phyloP scores from a whole-genome alignment of 2,888 invertebrate genomes.

The Eudasyphora cyanicolor region DNA sequence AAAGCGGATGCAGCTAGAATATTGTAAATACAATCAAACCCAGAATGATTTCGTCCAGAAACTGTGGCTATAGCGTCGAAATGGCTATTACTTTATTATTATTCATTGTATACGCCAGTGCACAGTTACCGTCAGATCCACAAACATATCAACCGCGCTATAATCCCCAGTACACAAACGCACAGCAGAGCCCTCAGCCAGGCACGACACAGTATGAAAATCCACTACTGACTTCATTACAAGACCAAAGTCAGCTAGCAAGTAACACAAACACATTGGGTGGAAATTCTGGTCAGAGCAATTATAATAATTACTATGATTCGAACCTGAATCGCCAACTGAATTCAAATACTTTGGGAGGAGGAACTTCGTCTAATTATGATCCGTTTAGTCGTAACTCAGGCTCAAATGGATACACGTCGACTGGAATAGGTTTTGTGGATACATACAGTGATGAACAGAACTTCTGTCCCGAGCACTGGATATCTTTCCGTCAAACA shows the following conservation, averaged over 20 bases:
- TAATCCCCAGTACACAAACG: slow-evolving; percentile 74
- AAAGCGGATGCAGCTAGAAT: background rate
- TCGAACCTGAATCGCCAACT: slow-evolving; percentile 63
- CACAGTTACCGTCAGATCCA: slow-evolving; percentile 65
- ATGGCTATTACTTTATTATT: slow-evolving; percentile 45
- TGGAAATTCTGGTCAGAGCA: slow-evolving; percentile 55
- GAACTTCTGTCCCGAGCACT: slow-evolving; percentile 89
- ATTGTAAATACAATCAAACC: background rate
- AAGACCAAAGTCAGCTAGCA: slow-evolving; percentile 69
- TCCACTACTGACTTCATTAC: slow-evolving; percentile 70
- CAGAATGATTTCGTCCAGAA: slow-evolving; percentile 14
- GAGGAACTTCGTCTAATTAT: slow-evolving; percentile 68
- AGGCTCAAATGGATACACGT: slow-evolving; percentile 59
- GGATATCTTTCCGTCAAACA: slow-evolving; percentile 89
- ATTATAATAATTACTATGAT: slow-evolving; percentile 68
- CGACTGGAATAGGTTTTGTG: slow-evolving; percentile 66
- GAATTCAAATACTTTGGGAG: slow-evolving; percentile 61
- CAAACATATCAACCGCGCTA: slow-evolving; percentile 75
- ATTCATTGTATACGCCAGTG: slow-evolving; percentile 36
- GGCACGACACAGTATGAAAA: slow-evolving; percentile 73
- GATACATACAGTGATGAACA: slow-evolving; percentile 76
- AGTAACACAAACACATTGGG: slow-evolving; percentile 64
- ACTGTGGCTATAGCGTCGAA: background rate
- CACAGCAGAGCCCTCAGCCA: slow-evolving; percentile 69
- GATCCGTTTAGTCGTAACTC: slow-evolving; percentile 73